phyloP scores from a whole-genome alignment of 2,797 vertebrate genomes.

The Alcedo quadribrachys region DNA sequence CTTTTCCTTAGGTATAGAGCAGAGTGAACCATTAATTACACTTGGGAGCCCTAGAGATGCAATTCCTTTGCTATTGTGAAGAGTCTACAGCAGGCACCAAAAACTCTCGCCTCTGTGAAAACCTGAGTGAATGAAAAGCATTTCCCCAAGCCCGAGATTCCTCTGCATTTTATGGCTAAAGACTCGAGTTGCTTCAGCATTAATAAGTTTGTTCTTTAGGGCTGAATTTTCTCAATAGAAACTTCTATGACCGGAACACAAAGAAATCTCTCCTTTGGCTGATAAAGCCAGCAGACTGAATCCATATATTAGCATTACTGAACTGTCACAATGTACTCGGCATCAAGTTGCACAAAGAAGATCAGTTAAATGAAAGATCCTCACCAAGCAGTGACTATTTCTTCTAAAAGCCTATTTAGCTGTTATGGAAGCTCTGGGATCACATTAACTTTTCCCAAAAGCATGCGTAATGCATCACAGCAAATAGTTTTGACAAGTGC shows the following conservation, averaged over 20 bases:
- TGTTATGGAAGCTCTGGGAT: constrained; percentile 5
- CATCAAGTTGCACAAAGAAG: constrained; percentile 34
- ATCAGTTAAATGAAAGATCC: constrained; percentile 62
- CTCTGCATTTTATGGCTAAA: constrained; percentile 36
- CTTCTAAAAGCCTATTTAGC: constrained; percentile 59
- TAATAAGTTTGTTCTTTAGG: constrained; percentile 54
- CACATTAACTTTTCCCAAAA: constrained; percentile 52
- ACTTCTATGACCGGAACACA: constrained; percentile 17
- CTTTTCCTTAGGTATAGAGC: constrained; percentile 50
- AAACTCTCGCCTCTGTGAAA: constrained; percentile 29
- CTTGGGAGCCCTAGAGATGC: constrained; percentile 42
- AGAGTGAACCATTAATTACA: constrained; percentile 64
- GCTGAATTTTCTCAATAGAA: constrained; percentile 55
- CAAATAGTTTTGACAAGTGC: constrained; percentile 46
- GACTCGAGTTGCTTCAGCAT: constrained; percentile 21
- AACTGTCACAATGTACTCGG: neutral
- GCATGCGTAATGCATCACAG: constrained; percentile 39
- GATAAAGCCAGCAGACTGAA: constrained; percentile 37
- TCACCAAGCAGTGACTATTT: constrained; percentile 3
- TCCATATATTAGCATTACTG: constrained; percentile 22
- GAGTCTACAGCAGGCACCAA: constrained; percentile 16
- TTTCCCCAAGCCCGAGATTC: constrained; percentile 31
- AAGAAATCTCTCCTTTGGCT: constrained; percentile 36
- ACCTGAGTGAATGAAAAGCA: constrained; percentile 59
- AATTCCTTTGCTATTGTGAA: constrained; percentile 60